Conservation (phyloP, 2,888 invertebrate genomes). For the Scaptomyza cyrtandrae region DNA sequence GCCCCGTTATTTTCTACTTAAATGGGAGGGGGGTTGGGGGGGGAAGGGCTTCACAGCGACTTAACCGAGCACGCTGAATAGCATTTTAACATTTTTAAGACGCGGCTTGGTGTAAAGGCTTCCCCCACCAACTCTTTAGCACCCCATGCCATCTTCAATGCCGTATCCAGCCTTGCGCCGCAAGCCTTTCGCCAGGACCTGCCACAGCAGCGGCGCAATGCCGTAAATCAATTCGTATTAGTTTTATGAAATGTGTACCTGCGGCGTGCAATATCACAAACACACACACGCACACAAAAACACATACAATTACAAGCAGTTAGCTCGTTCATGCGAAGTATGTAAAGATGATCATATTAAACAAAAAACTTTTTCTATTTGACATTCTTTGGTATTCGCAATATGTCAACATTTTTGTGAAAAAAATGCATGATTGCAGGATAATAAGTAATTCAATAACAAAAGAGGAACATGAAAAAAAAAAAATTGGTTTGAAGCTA, state of each 20-base stretch:
- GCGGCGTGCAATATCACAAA: slow-evolving; percentile 69
- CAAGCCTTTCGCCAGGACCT: slow-evolving; percentile 70
- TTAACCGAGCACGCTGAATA: slow-evolving; percentile 56
- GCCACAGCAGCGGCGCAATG: slow-evolving; percentile 39
- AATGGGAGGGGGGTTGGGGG: not conserved
- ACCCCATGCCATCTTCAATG: not conserved
- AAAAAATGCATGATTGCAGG: too few species aligned
- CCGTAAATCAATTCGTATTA: slow-evolving; percentile 84
- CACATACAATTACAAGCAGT: slow-evolving; percentile 6
- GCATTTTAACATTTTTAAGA: slow-evolving; percentile 72
- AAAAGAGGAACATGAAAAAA: too few species aligned
- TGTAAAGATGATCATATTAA: slow-evolving; percentile 2
- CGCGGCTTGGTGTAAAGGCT: slow-evolving; percentile 31
- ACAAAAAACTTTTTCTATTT: not conserved
- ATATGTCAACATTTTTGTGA: too few species aligned
- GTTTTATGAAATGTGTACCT: slow-evolving; percentile 84
- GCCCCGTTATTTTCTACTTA: not conserved
- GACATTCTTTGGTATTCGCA: too few species aligned
- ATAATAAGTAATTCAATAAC: too few species aligned
- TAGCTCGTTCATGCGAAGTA: slow-evolving; percentile 31
- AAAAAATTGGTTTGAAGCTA: too few species aligned
- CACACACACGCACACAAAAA: slow-evolving; percentile 18
- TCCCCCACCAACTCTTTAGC: not conserved
- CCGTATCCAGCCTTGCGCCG: slow-evolving; percentile 13
- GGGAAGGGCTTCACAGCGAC: slow-evolving; percentile 30